Percentiles rank a stretch among this genome's conserved stretches.
These are phyloP conservation scores for Verasper variegatus DNA, from an alignment of 2,113 vertebrate genomes.

Conservation along the genomic window DNA sequence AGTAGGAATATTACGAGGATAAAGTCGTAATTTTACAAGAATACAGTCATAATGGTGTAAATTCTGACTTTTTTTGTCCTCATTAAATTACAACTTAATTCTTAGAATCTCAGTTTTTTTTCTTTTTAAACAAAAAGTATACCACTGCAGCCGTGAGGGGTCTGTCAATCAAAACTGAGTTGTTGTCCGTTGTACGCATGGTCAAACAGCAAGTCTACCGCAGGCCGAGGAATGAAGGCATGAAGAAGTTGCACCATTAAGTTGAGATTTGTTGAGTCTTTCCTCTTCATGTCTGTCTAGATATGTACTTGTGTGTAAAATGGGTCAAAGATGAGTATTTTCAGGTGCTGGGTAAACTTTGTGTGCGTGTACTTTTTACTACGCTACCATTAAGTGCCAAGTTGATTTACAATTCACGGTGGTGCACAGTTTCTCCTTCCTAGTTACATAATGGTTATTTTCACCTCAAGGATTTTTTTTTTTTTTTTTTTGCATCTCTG, in stretches of 20 bases:
- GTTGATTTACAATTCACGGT: conserved; percentile 40
- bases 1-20: not conserved
- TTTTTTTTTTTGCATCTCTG: conserved; percentile 18
- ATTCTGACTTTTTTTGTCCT: too few relatives aligned
- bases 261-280: not conserved
- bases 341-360: conserved; percentile 16
- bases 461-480: conserved; percentile 19
- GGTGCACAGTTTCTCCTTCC: conserved; percentile 36
- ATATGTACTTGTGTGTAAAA: not conserved
- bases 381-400: conserved; percentile 15
- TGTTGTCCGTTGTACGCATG: not conserved
- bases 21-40: too few relatives aligned
- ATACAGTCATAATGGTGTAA: not conserved
- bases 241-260: conserved; percentile 11
- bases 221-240: not conserved
- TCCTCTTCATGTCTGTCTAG: not conserved
- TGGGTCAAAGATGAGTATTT: conserved; percentile 8
- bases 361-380: conserved; percentile 29
- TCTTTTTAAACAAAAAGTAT: too few relatives aligned
- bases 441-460: conserved; percentile 33
- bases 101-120: too few relatives aligned
- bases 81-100: too few relatives aligned
- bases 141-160: too few relatives aligned
- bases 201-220: too few relatives aligned
- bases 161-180: too few relatives aligned